Evolutionary conservation across 2,113 vertebrate species (phyloP).

Genomic region (Sphaerodactylus townsendi): DNA sequence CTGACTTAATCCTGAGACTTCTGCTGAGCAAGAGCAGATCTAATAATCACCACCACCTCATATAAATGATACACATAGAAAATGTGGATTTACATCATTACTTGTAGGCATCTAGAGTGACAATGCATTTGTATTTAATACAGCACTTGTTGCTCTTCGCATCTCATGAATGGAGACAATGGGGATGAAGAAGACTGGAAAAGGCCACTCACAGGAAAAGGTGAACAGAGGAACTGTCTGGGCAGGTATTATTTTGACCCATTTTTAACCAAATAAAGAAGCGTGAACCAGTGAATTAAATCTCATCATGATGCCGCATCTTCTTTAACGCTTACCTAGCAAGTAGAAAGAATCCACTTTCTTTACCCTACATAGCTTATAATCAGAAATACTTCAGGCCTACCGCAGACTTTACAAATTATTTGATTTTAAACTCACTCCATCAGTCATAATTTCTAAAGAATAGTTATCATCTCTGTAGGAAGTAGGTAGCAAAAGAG

Average conservation of each 20-base stretch:
- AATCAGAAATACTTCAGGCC: background rate
- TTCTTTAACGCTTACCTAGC: background rate
- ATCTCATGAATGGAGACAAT: background rate
- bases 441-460: background rate
- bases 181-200: background rate
- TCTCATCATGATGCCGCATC: background rate
- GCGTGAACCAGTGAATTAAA: background rate
- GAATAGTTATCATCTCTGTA: background rate
- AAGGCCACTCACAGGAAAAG: background rate
- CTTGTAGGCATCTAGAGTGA: slow-evolving; percentile 9
- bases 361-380: background rate
- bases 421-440: background rate
- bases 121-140: background rate
- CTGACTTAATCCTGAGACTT: slow-evolving; percentile 26
- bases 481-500: background rate
- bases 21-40: slow-evolving; percentile 36
- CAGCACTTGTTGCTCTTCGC: background rate
- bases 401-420: background rate
- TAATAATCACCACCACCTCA: slow-evolving; percentile 25
- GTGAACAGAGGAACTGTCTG: slow-evolving; percentile 11
- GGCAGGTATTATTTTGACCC: slow-evolving; percentile 20
- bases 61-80: slow-evolving; percentile 45
- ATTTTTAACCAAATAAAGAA: slow-evolving; percentile 4
- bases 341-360: background rate
- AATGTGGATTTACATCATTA: slow-evolving; percentile 29